Evolutionary conservation across 1,140 invertebrate genomes (phyloP).

Genomic region (Antheraea pernyi): DNA sequence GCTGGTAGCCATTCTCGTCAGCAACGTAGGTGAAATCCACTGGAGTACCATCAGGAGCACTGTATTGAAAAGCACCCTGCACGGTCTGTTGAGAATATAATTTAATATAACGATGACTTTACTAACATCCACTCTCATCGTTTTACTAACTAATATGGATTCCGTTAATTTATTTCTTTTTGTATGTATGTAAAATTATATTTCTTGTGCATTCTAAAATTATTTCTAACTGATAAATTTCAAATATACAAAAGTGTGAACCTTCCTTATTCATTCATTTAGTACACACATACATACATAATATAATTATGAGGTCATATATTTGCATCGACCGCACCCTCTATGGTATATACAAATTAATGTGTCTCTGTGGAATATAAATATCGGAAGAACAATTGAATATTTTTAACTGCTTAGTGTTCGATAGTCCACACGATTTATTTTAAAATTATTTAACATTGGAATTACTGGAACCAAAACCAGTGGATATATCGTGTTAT

Average conservation of each 20-base stretch:
- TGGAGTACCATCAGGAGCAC: slow-evolving; percentile 81
- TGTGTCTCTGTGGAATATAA: neutral
- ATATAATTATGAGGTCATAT: neutral
- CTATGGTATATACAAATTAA: neutral
- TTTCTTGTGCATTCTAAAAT: no score
- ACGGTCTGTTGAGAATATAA: slow-evolving; percentile 12
- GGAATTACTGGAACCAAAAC: neutral
- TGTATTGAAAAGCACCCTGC: slow-evolving; percentile 81
- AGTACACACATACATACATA: no score
- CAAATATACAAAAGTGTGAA: neutral
- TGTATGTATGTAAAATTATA: no score
- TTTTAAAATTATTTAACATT: neutral
- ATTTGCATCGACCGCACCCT: neutral
- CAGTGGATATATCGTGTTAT: neutral
- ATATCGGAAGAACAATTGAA: neutral
- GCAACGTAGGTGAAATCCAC: slow-evolving; percentile 84
- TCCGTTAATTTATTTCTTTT: no score
- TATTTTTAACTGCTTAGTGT: neutral
- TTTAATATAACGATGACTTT: neutral
- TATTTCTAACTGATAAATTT: no score
- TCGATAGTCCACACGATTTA: neutral
- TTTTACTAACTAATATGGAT: no score
- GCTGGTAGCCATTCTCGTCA: slow-evolving; percentile 85
- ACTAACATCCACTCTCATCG: no score
- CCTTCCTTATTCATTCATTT: neutral